Evolutionary conservation across 2,888 invertebrate species (phyloP).

Genomic region (Thymelicus lineola): DNA sequence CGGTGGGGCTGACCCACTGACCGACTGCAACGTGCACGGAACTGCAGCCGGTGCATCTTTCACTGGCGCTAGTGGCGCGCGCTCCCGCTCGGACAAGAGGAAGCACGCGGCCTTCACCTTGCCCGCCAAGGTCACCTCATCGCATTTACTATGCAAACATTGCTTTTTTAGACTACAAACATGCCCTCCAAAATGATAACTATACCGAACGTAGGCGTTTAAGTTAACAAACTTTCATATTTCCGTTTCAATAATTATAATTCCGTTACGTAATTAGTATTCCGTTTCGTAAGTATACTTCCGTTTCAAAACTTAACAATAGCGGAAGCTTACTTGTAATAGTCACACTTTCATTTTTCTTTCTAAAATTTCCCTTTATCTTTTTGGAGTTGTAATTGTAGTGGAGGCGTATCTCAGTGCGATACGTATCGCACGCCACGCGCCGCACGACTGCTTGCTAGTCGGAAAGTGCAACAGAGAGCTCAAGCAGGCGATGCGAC

Average conservation of each 20-base stretch:
- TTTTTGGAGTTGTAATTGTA: slow-evolving; percentile 3
- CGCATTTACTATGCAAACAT: not conserved
- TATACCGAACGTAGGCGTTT: too few relatives aligned
- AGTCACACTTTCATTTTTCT: slow-evolving; percentile 8
- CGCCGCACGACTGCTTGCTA: slow-evolving; percentile 15
- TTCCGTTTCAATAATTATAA: too few relatives aligned
- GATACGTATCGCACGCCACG: slow-evolving; percentile 16
- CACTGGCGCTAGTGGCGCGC: slow-evolving; percentile 59
- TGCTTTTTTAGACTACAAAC: too few relatives aligned
- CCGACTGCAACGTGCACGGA: slow-evolving; percentile 75
- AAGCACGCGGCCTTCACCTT: slow-evolving; percentile 79
- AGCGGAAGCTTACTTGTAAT: slow-evolving; percentile 7
- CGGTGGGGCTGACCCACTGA: slow-evolving; percentile 78
- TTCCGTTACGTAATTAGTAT: too few relatives aligned
- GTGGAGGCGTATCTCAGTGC: not conserved
- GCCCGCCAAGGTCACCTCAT: slow-evolving; percentile 64
- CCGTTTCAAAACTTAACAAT: not conserved
- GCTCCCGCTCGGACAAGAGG: slow-evolving; percentile 75
- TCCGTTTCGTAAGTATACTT: not conserved
- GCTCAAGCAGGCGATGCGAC: slow-evolving; percentile 37
- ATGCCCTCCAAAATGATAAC: too few relatives aligned
- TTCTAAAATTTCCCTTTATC: not conserved
- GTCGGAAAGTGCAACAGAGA: slow-evolving; percentile 35
- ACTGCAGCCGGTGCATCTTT: slow-evolving; percentile 76
- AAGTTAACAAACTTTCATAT: too few relatives aligned